Evolutionary conservation across 2,797 vertebrate genomes (phyloP), one percentile per base, ranked within the genome.

Genomic region (Poecile montanus): DNA sequence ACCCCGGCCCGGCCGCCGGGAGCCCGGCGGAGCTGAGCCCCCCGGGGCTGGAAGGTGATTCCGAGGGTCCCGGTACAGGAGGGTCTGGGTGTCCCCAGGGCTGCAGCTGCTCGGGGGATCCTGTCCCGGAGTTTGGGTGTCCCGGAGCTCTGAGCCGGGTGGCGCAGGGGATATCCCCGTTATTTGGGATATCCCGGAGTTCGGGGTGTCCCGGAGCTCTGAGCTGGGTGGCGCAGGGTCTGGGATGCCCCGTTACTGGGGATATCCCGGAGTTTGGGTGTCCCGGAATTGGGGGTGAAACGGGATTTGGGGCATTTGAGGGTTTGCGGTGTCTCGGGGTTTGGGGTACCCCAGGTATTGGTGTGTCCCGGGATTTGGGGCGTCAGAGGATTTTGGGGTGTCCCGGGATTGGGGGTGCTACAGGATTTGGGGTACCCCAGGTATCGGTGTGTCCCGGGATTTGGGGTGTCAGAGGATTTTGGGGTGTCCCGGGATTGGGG

Each of bases 11-110:
- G 68, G 81, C 60, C 70, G 42, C 42, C 7, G 60, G 80, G 82
- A 68, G 38, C 50, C 78, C 83, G 47, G 75, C 53, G 57, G 95
- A 95, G 78, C 94, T 61, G 86, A 77, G 50, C 68, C 73, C 89
- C 38, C 48, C 81, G 61, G 85, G 77, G 65, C 47, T 90, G 63
- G 97, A 98, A 96, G 96, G 96, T 95, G 92, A 91, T 45, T 80
- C 85, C 71, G 79, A 87, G n/a, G 16, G 27, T 13, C 29, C 17
- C 34, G 60, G 15, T 2, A 6, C 44, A 1, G 81, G 76, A 9
- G 60, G 20, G 2, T 58, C 51, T 29, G 54, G 63, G 47, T 45
- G 54, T 75, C 62, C 45, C 38, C 4, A 18, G 71, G 44, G 53
- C 45, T 57, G 61, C 56, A 19, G 40, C 19, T 29, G 0, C 6